These are phyloP conservation scores for Hippocampus comes DNA, from an alignment of 2,113 vertebrate species.

Conservation along the genomic window DNA sequence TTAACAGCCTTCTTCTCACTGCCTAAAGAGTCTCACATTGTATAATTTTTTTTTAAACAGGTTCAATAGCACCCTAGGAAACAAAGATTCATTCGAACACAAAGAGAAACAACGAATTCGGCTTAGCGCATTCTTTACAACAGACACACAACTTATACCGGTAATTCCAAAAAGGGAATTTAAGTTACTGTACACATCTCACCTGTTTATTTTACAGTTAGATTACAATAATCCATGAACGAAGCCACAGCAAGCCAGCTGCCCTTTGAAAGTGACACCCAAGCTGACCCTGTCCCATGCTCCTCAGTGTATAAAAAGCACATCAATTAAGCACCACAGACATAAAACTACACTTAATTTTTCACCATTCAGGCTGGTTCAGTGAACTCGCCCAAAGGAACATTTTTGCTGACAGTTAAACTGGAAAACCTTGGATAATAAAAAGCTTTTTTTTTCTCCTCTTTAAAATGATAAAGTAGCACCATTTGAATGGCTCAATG, in stretches of 20 bases:
- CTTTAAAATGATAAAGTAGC: constrained; percentile 63
- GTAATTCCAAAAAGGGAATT: constrained; percentile 79
- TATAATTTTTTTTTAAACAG: constrained; percentile 75
- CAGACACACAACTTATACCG: constrained; percentile 89
- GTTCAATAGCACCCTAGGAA: constrained; percentile 95
- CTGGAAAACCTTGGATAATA: constrained; percentile 44
- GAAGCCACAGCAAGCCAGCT: constrained; percentile 93
- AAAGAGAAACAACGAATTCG: constrained; percentile 74
- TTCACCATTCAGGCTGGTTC: constrained; percentile 63
- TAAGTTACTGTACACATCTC: constrained; percentile 98
- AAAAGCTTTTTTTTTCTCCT: constrained; percentile 26
- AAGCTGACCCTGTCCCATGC: constrained; percentile 85
- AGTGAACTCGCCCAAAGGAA: constrained; percentile 54
- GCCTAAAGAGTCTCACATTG: constrained; percentile 85
- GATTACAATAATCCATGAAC: constrained; percentile 81
- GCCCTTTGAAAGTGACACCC: constrained; percentile 76
- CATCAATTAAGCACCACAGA: constrained; percentile 65
- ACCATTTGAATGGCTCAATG: constrained; percentile 70
- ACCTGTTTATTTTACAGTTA: constrained; percentile 84
- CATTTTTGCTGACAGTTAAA: constrained; percentile 40
- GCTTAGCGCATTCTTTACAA: constrained; percentile 80
- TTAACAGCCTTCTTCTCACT: constrained; percentile 80
- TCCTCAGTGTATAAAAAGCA: constrained; percentile 69
- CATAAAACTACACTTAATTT: constrained; percentile 59
- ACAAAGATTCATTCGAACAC: constrained; percentile 81